Conservation (phyloP, 2,888 invertebrate species). For the Dicranocentrus wangi region DNA sequence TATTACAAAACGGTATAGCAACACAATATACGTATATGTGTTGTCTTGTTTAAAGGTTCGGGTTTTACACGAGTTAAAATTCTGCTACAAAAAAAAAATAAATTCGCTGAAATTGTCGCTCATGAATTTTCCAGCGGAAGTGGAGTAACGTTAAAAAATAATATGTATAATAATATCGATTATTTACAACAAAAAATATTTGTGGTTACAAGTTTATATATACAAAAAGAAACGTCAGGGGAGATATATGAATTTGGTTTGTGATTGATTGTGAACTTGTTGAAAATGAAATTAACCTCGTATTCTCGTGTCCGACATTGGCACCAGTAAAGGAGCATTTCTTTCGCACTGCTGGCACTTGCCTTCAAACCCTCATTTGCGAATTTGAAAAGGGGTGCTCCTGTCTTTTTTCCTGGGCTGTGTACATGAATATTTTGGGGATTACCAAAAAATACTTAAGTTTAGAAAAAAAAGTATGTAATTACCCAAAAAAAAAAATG, state of each 20-base stretch:
- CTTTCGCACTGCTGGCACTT: conserved; percentile 96
- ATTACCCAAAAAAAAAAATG: neutral
- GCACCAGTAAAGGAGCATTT: conserved; percentile 96
- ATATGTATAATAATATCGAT: too few species aligned
- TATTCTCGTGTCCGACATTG: conserved; percentile 97
- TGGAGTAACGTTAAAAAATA: too few species aligned
- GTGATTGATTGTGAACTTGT: conserved; percentile 21
- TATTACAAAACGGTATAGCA: too few species aligned
- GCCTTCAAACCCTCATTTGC: conserved; percentile 91
- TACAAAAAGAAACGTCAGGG: conserved; percentile 44
- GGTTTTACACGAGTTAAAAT: too few species aligned
- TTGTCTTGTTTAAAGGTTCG: too few species aligned
- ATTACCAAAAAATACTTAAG: neutral
- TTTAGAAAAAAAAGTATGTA: conserved; percentile 10
- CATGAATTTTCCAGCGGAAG: too few species aligned
- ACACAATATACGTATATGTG: too few species aligned
- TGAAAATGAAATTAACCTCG: conserved; percentile 83
- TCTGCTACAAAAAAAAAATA: too few species aligned
- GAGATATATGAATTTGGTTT: too few species aligned
- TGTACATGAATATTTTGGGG: neutral
- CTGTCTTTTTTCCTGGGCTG: conserved; percentile 56
- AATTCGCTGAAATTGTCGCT: too few species aligned
- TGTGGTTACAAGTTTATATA: conserved; percentile 24
- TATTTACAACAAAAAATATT: conserved; percentile 51
- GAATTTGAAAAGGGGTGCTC: conserved; percentile 88